A percentile compares a stretch with the other conserved stretches of the same genome.
phyloP scores from a whole-genome alignment of 1,140 invertebrate species.

The Subanguina moxae region DNA sequence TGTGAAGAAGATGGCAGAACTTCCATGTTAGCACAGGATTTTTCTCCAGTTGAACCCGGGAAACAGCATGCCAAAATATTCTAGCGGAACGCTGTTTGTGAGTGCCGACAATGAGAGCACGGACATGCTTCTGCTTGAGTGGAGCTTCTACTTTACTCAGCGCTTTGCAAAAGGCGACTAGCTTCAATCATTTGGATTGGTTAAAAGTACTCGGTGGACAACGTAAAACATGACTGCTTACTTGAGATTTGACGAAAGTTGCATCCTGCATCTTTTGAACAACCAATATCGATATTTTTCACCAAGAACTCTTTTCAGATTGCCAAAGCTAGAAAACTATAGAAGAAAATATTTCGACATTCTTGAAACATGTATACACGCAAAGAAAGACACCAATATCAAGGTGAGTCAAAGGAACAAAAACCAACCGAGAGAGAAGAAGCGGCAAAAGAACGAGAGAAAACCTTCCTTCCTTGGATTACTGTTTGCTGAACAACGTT shows the following conservation, averaged over 20 bases:
- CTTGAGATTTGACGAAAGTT: slow-evolving; percentile 19
- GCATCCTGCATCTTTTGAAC: slow-evolving; percentile 15
- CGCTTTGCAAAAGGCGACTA: slow-evolving; percentile 54
- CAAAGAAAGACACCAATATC: too few species aligned
- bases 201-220: background rate
- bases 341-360: too few species aligned
- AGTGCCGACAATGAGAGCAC: slow-evolving; percentile 56
- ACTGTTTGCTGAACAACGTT: too few species aligned
- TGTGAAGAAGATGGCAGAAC: slow-evolving; percentile 93
- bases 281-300: too few species aligned
- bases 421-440: too few species aligned
- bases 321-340: too few species aligned
- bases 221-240: background rate
- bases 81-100: slow-evolving; percentile 53
- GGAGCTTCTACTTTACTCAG: slow-evolving; percentile 55
- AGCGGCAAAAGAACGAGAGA: too few species aligned
- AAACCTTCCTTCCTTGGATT: too few species aligned
- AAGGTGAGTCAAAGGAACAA: too few species aligned
- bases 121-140: slow-evolving; percentile 58
- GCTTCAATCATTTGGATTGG: slow-evolving; percentile 37
- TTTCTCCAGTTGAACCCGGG: slow-evolving; percentile 56
- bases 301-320: too few species aligned
- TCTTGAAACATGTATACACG: too few species aligned
- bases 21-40: slow-evolving; percentile 90
- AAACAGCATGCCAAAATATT: slow-evolving; percentile 55